phyloP scores from a whole-genome alignment of 2,888 invertebrate species.

The Gonocerus acuteangulatus region DNA sequence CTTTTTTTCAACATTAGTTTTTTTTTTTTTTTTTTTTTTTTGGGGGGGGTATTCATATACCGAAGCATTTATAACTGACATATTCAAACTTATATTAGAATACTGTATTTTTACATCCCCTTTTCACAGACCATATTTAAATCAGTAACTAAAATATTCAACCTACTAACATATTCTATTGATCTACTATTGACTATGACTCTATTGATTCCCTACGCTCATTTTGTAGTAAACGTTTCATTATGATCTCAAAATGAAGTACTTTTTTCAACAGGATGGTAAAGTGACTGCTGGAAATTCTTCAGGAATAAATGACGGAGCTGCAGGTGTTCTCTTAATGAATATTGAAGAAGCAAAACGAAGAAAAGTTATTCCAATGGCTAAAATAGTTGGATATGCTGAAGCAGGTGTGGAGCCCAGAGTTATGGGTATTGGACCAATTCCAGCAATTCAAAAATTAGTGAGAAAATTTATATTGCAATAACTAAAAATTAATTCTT shows the following conservation, averaged over 20 bases:
- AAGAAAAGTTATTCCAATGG: conserved; percentile 57
- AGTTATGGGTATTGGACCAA: conserved; percentile 72
- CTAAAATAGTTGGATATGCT: conserved; percentile 66
- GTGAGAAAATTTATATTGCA: conserved; percentile 45
- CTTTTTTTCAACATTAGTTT: no score
- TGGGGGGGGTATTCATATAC: no score
- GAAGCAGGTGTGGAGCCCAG: conserved; percentile 71
- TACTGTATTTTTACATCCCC: no score
- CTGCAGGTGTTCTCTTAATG: conserved; percentile 73
- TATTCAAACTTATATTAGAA: no score
- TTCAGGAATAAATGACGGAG: conserved; percentile 81
- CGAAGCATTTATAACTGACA: no score
- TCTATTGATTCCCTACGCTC: no score
- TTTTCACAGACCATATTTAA: no score
- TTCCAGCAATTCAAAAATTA: conserved; percentile 59
- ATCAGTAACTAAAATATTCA: no score
- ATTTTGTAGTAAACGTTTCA: no score
- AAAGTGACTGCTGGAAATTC: conserved; percentile 73
- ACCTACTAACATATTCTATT: no score
- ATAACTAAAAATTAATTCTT: conserved; percentile 33
- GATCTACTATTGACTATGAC: no score
- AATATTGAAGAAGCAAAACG: conserved; percentile 51
- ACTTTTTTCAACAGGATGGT: conserved; percentile 46
- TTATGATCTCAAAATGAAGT: background rate
- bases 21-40: no score